Base-by-base conservation (phyloP, 1,140 invertebrate species). In the Aleiodes sp. region DNA sequence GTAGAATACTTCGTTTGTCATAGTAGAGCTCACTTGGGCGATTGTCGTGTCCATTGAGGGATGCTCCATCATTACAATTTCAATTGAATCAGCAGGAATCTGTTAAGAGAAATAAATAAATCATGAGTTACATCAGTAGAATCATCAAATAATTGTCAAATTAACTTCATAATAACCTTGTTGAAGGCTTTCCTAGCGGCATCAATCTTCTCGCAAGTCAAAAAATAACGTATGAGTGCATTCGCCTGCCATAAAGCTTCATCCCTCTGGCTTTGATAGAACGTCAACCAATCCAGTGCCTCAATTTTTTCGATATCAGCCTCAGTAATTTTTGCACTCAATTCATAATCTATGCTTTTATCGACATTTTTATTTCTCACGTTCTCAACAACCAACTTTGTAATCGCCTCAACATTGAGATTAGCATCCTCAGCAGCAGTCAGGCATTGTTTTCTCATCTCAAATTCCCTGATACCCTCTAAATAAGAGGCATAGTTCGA, bases 241-340 rank as follows among this genome's bases (percentile, higher is more conserved):
- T 98, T 98, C 1, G 92, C 92, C 79, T 97, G 92, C 87, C 91
- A 92, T 3, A 98, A 77, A 9, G 93, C 90, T 83, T 97, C 95
- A 39, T 90, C 86, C 41, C 93, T 83, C 82, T 97, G 95, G 43
- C 89, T 87, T 4, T 89, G 87, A 81, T 95, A 92, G 78, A 96
- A 93, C 8, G 92, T 88, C 1, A 98, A 80, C 94, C 96, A 98
- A 78, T 98, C 95, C 2, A 98, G 86, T 1, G 94, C 92, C 59
- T 92, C 91, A 59, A 97, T 95, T 84, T 95, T 92, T 75, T 90
- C 84, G 73, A 88, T 72, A 86, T 95, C 93, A 77, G 89, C 84
- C 64, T 87, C 83, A 0, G 87, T 89, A 2, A 88, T 75, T 69
- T 86, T 84, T 6, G 78, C 73, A 57, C 82, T 80, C 7, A 87